phyloP scores from a whole-genome alignment of 2,113 vertebrate genomes.

The Scartelaos histophorus region DNA sequence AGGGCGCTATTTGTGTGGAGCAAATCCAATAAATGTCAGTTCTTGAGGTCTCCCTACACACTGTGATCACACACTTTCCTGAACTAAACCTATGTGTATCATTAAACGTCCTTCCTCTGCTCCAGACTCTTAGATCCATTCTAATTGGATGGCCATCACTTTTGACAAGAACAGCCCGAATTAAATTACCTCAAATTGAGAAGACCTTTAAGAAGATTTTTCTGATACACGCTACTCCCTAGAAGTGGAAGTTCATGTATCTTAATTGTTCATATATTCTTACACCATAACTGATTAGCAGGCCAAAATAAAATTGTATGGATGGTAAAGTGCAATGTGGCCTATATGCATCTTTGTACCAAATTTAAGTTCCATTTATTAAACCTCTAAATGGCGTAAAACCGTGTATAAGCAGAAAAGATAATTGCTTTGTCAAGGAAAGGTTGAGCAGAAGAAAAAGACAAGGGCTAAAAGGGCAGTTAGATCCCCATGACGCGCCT shows the following conservation, averaged over 20 bases:
- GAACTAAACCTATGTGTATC: conserved; percentile 35
- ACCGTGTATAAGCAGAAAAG: conserved; percentile 10
- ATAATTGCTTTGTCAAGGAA: conserved; percentile 33
- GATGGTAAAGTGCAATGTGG: neutral
- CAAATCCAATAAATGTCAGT: neutral
- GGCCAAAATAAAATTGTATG: neutral
- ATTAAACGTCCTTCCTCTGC: conserved; percentile 43
- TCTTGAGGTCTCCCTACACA: neutral
- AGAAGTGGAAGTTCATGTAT: conserved; percentile 16
- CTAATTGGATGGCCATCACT: conserved; percentile 68
- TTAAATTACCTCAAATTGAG: conserved; percentile 40
- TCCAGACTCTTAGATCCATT: conserved; percentile 41
- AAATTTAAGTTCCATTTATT: neutral
- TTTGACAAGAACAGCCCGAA: conserved; percentile 49
- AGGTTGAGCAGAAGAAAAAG: conserved; percentile 11
- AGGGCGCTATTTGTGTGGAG: conserved; percentile 11
- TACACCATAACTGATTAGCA: neutral
- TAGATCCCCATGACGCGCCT: conserved; percentile 25
- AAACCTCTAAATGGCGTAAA: neutral
- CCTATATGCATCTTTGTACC: neutral
- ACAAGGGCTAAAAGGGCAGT: conserved; percentile 34
- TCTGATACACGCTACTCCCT: conserved; percentile 17
- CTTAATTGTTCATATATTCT: conserved; percentile 28
- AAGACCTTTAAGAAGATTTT: conserved; percentile 51
- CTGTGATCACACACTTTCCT: neutral